phyloP scores from a whole-genome alignment of 2,113 vertebrate genomes.

The Podiceps cristatus region DNA sequence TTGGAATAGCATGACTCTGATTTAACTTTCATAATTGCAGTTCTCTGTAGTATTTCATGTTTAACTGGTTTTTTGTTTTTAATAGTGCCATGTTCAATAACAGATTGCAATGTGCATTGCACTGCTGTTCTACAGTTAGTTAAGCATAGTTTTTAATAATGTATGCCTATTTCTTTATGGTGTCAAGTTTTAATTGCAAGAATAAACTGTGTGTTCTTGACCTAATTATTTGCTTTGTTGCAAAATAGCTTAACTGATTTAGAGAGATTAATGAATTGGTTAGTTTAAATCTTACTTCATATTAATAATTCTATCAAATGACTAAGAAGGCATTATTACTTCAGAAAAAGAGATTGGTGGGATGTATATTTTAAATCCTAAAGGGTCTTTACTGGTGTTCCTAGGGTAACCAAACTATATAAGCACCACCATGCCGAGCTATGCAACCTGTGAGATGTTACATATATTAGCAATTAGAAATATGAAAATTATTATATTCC shows the following conservation, averaged over 20 bases:
- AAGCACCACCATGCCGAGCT: background rate
- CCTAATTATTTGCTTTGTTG: background rate
- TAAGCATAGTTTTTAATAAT: constrained; percentile 3
- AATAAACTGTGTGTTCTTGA: background rate
- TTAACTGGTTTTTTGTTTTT: background rate
- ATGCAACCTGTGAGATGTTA: background rate
- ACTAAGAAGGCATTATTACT: background rate
- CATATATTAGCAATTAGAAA: background rate
- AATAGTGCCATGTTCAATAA: background rate
- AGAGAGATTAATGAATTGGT: background rate
- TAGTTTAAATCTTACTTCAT: constrained; percentile 1
- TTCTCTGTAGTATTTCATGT: background rate
- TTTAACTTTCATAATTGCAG: background rate
- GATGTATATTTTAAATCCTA: background rate
- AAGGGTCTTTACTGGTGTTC: background rate
- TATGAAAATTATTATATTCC: background rate
- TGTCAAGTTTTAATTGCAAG: background rate
- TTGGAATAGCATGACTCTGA: background rate
- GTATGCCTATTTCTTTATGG: background rate
- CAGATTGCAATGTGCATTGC: background rate
- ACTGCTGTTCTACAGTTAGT: background rate
- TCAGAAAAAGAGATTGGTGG: background rate
- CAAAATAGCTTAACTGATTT: background rate
- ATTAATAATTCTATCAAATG: background rate
- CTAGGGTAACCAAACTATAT: background rate